Base-by-base conservation (phyloP, 2,797 vertebrate species). In the Tadarida brasiliensis region DNA sequence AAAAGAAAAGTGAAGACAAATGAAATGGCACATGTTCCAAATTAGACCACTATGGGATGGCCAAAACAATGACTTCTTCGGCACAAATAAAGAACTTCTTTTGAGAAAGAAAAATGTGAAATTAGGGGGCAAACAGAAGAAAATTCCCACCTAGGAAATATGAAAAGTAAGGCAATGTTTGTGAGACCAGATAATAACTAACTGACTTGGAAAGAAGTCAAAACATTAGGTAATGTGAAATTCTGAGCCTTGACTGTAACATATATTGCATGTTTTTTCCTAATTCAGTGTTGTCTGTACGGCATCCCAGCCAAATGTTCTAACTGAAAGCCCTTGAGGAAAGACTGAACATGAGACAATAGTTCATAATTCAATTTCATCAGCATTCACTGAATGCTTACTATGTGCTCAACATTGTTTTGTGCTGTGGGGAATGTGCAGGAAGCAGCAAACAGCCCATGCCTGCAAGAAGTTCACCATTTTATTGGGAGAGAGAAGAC, bases 291-390 rank as follows among this genome's bases (percentile, higher is more conserved):
- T 97, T 91, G 92, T 97, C 94, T 91, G 86, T 95, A 68, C 81
- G 78, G 70, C 65, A 87, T 97, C 89, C 78, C 15, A 11, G 94
- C 95, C 96, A 97, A 97, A 97, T 97, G 96, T 97, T 97, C 97
- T 98, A 94, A 97, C 86, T 47, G 30, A 98, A 97, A 95, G 74
- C 96, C 97, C 97, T 86, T 84, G 96, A 92, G 97, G 88, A 93
- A 96, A 98, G 78, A 70, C 56, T 39, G 85, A 97, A 94, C 94
- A 96, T 95, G 96, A 98, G 95, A 97, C 96, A 97, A 97, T 97
- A 91, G 96, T 82, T 95, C 92, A 95, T 94, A 96, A 97, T 95
- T 96, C 96, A 96, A 94, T 96, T 95, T 94, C 94, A 84, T 80
- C 85, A 96, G 87, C 83, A 89, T 92, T 84, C 76, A 94, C 92